phyloP scores from a whole-genome alignment of 2,888 invertebrate species.

The Crossocerus cetratus region DNA sequence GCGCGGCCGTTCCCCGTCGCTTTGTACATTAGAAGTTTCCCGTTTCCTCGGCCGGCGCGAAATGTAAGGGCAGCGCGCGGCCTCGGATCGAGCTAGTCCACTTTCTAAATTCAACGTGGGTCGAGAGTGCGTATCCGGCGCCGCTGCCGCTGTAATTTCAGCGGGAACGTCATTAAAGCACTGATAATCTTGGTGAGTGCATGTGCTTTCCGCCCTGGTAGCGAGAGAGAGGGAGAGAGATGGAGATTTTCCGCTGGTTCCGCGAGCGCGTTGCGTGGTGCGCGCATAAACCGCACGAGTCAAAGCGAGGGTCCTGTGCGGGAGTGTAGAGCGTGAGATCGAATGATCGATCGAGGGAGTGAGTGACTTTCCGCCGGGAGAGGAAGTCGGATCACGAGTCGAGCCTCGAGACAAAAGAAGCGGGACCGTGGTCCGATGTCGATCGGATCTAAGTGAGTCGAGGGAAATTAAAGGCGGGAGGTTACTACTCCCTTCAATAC shows the following conservation, averaged over 20 bases:
- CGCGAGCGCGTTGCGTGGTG: too few relatives aligned
- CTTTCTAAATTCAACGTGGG: conserved; percentile 47
- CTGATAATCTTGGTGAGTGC: neutral
- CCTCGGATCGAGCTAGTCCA: conserved; percentile 42
- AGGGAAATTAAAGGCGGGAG: too few relatives aligned
- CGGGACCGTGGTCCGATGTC: neutral
- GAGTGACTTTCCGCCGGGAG: neutral
- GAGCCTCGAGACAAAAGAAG: neutral
- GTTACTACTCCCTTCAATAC: too few relatives aligned
- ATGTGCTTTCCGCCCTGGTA: neutral
- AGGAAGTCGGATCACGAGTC: neutral
- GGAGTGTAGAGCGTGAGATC: too few relatives aligned
- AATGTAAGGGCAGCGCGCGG: conserved; percentile 23
- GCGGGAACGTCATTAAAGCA: neutral
- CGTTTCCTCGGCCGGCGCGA: neutral
- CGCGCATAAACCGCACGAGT: too few relatives aligned
- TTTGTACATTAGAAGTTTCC: conserved; percentile 50
- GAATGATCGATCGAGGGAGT: too few relatives aligned
- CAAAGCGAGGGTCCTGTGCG: too few relatives aligned
- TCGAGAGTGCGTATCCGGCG: conserved; percentile 13
- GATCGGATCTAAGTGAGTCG: neutral
- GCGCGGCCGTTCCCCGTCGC: conserved; percentile 23
- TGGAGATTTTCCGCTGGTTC: too few relatives aligned
- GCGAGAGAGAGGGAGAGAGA: too few relatives aligned
- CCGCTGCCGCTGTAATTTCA: conserved; percentile 10